Conservation (phyloP, 2,797 vertebrate species). For the Artibeus lituratus region DNA sequence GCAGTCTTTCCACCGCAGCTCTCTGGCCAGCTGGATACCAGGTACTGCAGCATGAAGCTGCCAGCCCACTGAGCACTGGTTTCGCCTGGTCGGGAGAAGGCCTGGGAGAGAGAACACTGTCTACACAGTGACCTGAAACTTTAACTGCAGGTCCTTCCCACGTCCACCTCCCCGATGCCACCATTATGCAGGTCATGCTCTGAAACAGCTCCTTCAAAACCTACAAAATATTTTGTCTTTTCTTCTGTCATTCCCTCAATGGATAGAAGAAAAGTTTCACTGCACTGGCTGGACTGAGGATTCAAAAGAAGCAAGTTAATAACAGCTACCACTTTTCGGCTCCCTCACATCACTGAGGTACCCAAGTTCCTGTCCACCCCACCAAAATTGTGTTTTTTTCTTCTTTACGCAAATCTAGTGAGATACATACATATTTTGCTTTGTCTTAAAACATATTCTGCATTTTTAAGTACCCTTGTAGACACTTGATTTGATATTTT, state of each 20-base stretch:
- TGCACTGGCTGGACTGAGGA: not conserved
- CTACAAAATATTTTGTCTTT: not conserved
- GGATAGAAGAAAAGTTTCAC: not conserved
- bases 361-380: not conserved
- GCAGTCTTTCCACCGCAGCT: not conserved
- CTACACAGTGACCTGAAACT: not conserved
- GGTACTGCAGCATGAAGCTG: not conserved
- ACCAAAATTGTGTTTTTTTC: not conserved
- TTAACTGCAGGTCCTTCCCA: not conserved
- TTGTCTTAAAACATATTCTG: not conserved
- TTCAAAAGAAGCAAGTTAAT: not conserved
- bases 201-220: not conserved
- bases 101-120: not conserved
- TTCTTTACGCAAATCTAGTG: not conserved
- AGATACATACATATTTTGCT: not conserved
- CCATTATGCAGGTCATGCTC: not conserved
- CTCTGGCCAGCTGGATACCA: not conserved
- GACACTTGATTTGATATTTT: not conserved
- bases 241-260: not conserved
- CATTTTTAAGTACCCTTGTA: not conserved
- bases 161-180: not conserved
- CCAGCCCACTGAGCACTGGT: not conserved
- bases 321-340: not conserved
- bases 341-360: not conserved
- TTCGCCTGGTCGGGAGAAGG: not conserved